Percentiles rank a stretch among this genome's conserved stretches.
These are phyloP conservation scores for Rugalucina vietnamica DNA, from an alignment of 2,888 invertebrate species.

Conservation along the genomic window DNA sequence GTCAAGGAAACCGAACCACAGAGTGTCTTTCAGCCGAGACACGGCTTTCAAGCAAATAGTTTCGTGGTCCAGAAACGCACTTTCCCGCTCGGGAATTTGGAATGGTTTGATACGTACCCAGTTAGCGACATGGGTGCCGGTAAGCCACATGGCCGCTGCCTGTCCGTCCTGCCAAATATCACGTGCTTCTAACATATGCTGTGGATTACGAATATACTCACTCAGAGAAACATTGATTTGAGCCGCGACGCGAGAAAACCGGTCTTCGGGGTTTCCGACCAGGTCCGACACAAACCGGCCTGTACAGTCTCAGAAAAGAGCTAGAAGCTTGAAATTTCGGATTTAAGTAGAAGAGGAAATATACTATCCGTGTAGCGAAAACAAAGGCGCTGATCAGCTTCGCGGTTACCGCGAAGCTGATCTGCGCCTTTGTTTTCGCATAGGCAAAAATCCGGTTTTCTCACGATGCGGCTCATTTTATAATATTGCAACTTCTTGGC, in stretches of 20 bases:
- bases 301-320: too few relatives aligned
- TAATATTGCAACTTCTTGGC: not conserved
- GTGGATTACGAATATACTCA: not conserved
- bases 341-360: too few relatives aligned
- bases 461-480: not conserved
- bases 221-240: too few relatives aligned
- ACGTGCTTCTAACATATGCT: not conserved
- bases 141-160: not conserved
- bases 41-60: not conserved
- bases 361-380: too few relatives aligned
- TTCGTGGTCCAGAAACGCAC: not conserved
- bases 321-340: too few relatives aligned
- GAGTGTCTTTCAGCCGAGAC: not conserved
- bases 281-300: too few relatives aligned
- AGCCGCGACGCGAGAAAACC: too few relatives aligned
- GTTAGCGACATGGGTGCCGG: not conserved
- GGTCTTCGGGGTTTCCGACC: too few relatives aligned
- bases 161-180: conserved; percentile 6
- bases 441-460: too few relatives aligned
- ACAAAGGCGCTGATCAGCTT: too few relatives aligned
- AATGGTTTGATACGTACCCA: not conserved
- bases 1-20: not conserved
- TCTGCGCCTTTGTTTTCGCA: too few relatives aligned
- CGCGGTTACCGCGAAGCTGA: too few relatives aligned
- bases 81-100: not conserved